Evolutionary conservation across 2,113 vertebrate species (phyloP).

Genomic region (Eptesicus fuscus): DNA sequence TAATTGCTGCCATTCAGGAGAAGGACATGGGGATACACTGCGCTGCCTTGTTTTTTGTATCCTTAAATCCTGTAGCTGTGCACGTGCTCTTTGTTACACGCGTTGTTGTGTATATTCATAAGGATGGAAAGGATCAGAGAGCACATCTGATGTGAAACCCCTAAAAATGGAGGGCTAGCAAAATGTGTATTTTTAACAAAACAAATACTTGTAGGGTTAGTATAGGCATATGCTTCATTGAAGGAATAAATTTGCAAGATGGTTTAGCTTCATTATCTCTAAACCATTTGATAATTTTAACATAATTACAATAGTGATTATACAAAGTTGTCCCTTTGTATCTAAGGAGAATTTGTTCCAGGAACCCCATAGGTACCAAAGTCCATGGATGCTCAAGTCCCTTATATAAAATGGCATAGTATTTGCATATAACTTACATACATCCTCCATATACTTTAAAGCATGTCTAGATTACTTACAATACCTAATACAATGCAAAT

Average conservation of each 20-base stretch:
- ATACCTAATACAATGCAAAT: background rate
- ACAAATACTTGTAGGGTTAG: slow-evolving; percentile 32
- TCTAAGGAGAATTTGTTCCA: background rate
- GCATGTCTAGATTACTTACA: too few species aligned
- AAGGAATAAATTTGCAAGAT: background rate
- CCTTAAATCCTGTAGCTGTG: background rate
- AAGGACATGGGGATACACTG: slow-evolving; percentile 60
- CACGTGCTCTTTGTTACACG: slow-evolving; percentile 28
- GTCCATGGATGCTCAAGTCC: background rate
- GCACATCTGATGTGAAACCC: too few species aligned
- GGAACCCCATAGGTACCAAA: background rate
- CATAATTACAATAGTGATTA: background rate
- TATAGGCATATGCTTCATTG: background rate
- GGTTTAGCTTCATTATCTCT: slow-evolving; percentile 32
- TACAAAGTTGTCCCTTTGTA: background rate
- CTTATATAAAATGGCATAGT: background rate
- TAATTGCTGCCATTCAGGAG: slow-evolving; percentile 69
- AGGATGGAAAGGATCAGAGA: background rate
- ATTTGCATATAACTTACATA: background rate
- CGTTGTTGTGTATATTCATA: background rate
- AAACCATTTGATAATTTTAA: background rate
- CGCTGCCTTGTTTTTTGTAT: slow-evolving; percentile 57
- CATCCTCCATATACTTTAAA: background rate
- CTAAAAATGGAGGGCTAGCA: too few species aligned
- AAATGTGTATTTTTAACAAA: slow-evolving; percentile 42